Evolutionary conservation across 2,113 vertebrate species (phyloP).

Genomic region (Istiophorus platypterus): DNA sequence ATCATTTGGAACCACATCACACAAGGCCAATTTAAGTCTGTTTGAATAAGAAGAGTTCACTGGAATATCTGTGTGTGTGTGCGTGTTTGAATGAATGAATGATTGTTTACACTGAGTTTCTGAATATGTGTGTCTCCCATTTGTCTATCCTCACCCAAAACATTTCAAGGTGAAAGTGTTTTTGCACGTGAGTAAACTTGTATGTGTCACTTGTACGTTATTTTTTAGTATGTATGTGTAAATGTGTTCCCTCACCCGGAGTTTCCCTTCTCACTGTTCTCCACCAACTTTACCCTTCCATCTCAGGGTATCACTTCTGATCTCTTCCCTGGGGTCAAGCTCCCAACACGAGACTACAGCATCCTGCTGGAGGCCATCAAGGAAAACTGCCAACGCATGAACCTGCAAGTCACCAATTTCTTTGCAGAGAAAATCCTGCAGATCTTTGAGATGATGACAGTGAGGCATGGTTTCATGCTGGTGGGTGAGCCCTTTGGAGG

Average conservation of each 20-base stretch:
- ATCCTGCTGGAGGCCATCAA: conserved; percentile 88
- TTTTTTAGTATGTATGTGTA: background rate
- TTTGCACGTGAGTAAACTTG: background rate
- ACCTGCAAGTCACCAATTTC: conserved; percentile 89
- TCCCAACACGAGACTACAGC: conserved; percentile 90
- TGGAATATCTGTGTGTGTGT: background rate
- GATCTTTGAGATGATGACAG: conserved; percentile 95
- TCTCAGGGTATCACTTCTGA: conserved; percentile 93
- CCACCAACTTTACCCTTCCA: conserved; percentile 9
- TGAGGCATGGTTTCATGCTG: conserved; percentile 94
- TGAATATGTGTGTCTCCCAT: conserved; percentile 5
- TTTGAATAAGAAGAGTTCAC: conserved; percentile 33
- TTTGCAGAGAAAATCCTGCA: conserved; percentile 93
- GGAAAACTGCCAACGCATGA: conserved; percentile 88
- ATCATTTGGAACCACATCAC: conserved; percentile 35
- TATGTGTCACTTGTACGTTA: background rate
- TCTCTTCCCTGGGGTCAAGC: conserved; percentile 91
- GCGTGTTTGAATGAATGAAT: background rate
- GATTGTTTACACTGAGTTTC: background rate
- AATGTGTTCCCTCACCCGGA: background rate
- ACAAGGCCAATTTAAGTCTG: conserved; percentile 27
- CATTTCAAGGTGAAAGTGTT: background rate
- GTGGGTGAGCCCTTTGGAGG: conserved; percentile 94
- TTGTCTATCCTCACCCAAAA: background rate
- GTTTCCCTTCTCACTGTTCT: background rate